A percentile compares a stretch with the other conserved stretches of the same genome.
These are phyloP conservation scores for Entomobrya multifasciata DNA, from an alignment of 2,888 invertebrate species.

Conservation along the genomic window DNA sequence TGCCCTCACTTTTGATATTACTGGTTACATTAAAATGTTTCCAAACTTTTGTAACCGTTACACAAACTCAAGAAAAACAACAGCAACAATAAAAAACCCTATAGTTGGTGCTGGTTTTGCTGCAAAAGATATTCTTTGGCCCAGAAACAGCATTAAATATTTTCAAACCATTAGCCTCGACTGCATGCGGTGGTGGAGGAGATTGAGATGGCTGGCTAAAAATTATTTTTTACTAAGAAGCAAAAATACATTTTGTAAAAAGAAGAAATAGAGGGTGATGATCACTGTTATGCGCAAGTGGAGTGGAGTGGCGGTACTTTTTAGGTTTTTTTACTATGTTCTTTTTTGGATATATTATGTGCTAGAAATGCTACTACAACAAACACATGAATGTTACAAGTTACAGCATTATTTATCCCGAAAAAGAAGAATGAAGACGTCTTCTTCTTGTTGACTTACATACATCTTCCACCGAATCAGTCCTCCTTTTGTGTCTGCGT, in stretches of 20 bases:
- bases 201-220: slow-evolving; percentile 38
- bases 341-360: not conserved
- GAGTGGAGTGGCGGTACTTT: slow-evolving; percentile 6
- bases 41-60: slow-evolving; percentile 41
- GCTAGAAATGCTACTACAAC: not conserved
- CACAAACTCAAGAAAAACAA: slow-evolving; percentile 38
- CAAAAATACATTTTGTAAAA: slow-evolving; percentile 14
- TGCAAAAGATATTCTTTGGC: slow-evolving; percentile 66
- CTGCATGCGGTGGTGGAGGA: slow-evolving; percentile 49
- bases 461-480: slow-evolving; percentile 45
- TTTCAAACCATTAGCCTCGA: slow-evolving; percentile 78
- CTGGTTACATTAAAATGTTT: slow-evolving; percentile 37
- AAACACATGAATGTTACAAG: not conserved
- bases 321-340: not conserved
- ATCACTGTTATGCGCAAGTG: slow-evolving; percentile 5
- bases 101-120: slow-evolving; percentile 49
- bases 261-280: slow-evolving; percentile 14
- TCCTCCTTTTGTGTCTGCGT: slow-evolving; percentile 62
- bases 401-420: slow-evolving; percentile 49
- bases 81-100: slow-evolving; percentile 1
- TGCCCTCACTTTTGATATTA: slow-evolving; percentile 14
- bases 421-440: slow-evolving; percentile 17
- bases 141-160: slow-evolving; percentile 78
- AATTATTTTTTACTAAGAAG: slow-evolving; percentile 53
- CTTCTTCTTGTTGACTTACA: slow-evolving; percentile 58